These are phyloP conservation scores for Leucoptera coffeella DNA, from an alignment of 2,888 invertebrate species.

Conservation along the genomic window DNA sequence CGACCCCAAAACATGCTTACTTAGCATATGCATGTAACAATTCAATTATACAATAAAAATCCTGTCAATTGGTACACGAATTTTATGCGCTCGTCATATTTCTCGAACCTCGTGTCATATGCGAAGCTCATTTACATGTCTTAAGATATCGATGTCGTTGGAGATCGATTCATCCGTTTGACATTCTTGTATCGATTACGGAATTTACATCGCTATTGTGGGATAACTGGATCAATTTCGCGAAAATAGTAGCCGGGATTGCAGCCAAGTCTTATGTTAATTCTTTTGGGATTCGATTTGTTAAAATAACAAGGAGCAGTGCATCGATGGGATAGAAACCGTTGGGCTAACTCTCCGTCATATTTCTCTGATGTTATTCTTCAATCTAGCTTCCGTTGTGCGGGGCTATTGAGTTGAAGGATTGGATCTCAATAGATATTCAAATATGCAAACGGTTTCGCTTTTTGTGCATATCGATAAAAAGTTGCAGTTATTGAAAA, in stretches of 20 bases:
- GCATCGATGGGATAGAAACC: too few relatives aligned
- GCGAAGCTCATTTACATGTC: too few relatives aligned
- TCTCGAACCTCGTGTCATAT: constrained; percentile 30
- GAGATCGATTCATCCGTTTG: constrained; percentile 8
- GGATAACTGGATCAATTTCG: constrained; percentile 38
- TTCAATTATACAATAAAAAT: too few relatives aligned
- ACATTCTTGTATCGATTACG: constrained; percentile 24
- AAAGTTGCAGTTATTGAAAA: background rate
- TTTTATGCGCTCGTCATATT: constrained; percentile 21
- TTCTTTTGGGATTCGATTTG: constrained; percentile 17
- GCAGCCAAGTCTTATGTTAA: constrained; percentile 40
- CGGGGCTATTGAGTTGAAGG: constrained; percentile 27
- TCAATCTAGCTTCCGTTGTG: constrained; percentile 25
- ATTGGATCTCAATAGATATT: background rate
- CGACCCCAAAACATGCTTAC: constrained; percentile 18
- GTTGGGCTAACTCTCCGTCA: too few relatives aligned
- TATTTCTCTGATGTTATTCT: constrained; percentile 41
- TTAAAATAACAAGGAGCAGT: constrained; percentile 15
- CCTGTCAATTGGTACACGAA: constrained; percentile 16
- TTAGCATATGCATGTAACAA: constrained; percentile 16
- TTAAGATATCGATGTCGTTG: too few relatives aligned
- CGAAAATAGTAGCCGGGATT: too few relatives aligned
- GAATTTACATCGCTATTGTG: constrained; percentile 36
- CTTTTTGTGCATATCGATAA: background rate
- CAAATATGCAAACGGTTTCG: constrained; percentile 1